phyloP scores from a whole-genome alignment of 2,888 invertebrate genomes.

The Odontocolon sp. region DNA sequence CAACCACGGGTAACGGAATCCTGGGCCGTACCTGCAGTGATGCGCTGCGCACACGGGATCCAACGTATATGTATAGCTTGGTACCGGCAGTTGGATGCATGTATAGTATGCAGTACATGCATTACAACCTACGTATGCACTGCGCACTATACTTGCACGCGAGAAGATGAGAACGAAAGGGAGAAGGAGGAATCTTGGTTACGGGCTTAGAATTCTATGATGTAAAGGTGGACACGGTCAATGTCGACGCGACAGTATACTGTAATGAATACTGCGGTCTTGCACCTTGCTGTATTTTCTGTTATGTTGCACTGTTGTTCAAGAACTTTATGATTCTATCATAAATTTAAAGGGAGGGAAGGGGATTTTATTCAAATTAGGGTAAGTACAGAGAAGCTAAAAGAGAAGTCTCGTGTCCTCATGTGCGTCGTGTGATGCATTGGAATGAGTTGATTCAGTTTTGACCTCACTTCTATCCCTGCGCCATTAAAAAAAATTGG shows the following conservation, averaged over 20 bases:
- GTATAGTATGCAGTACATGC: conserved; percentile 17
- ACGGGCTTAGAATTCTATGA: conserved; percentile 57
- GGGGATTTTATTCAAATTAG: conserved; percentile 53
- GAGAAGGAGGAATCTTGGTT: conserved; percentile 52
- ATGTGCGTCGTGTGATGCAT: too few relatives aligned
- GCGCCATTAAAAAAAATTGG: background rate
- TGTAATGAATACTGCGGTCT: conserved; percentile 26
- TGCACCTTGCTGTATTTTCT: conserved; percentile 44
- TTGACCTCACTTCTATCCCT: background rate
- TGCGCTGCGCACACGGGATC: conserved; percentile 47
- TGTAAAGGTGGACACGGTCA: conserved; percentile 60
- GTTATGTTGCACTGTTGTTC: conserved; percentile 49
- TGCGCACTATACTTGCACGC: conserved; percentile 39
- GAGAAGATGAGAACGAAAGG: conserved; percentile 36
- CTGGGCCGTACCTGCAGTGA: conserved; percentile 67
- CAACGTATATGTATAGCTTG: conserved; percentile 5
- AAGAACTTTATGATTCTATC: conserved; percentile 49
- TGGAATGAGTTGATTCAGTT: conserved; percentile 14
- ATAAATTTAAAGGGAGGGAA: conserved; percentile 39
- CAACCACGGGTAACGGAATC: conserved; percentile 76
- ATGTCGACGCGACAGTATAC: conserved; percentile 52
- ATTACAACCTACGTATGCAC: conserved; percentile 41
- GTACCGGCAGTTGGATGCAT: conserved; percentile 29
- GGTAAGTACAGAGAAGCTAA: conserved; percentile 7
- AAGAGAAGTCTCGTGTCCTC: too few relatives aligned